Evolutionary conservation across 2,113 vertebrate genomes (phyloP).

Genomic region (Cranoglanis bouderius): DNA sequence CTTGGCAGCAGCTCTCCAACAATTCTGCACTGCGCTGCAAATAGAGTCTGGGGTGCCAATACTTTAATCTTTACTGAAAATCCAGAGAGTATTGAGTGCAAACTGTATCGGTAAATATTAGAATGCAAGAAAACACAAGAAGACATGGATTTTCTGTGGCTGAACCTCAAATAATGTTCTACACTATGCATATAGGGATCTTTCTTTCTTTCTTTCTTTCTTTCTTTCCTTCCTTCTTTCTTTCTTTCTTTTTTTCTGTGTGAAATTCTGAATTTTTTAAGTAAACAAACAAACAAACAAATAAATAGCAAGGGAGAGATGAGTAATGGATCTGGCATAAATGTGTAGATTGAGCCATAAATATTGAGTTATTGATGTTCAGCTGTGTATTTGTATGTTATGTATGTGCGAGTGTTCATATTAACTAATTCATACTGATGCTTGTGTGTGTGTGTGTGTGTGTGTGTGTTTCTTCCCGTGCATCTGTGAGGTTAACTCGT

Average conservation of each 20-base stretch:
- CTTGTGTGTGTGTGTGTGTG: not conserved
- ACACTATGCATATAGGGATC: not conserved
- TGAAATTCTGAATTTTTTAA: not conserved
- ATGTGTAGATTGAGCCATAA: not conserved
- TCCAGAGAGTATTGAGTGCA: not conserved
- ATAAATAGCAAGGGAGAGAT: not conserved
- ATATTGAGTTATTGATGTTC: not conserved
- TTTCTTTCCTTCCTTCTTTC: not conserved
- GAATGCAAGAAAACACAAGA: not conserved
- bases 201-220: not conserved
- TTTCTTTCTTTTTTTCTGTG: not conserved
- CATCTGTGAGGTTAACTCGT: too few species aligned
- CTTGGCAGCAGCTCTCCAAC: not conserved
- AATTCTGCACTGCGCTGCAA: too few species aligned
- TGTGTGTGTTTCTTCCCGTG: too few species aligned
- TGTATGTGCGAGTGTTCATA: not conserved
- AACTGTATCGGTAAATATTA: not conserved
- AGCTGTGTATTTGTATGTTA: not conserved
- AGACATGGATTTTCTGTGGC: not conserved
- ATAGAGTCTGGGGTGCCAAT: not conserved
- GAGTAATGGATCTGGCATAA: not conserved
- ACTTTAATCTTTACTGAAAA: not conserved
- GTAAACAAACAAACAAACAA: not conserved
- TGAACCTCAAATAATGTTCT: not conserved
- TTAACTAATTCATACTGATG: not conserved